A percentile compares a stretch with the other conserved stretches of the same genome.
These are phyloP conservation scores for Rhynchonycteris naso DNA, from an alignment of 2,797 vertebrate genomes.

Conservation along the genomic window DNA sequence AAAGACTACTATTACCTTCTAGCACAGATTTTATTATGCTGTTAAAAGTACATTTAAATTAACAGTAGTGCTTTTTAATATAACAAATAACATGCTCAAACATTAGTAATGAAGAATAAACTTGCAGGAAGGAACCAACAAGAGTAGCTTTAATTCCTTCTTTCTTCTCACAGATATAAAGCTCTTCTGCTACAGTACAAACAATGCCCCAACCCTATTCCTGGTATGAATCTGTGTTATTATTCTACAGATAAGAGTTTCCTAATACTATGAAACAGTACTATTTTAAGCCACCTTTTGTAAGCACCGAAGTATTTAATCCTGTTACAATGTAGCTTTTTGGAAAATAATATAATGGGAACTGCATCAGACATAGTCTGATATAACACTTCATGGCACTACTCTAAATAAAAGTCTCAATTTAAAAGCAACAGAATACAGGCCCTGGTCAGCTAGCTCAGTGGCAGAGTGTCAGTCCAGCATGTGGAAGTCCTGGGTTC, in stretches of 20 bases:
- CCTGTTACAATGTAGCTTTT: neutral
- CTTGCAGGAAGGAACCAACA: neutral
- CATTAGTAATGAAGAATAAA: neutral
- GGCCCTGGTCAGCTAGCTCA: too few species aligned
- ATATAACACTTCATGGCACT: neutral
- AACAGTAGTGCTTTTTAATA: neutral
- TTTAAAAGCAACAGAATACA: slow-evolving; percentile 14
- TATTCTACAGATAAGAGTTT: neutral
- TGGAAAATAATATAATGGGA: slow-evolving; percentile 35
- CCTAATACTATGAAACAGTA: neutral
- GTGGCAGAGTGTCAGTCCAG: too few species aligned
- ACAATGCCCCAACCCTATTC: neutral
- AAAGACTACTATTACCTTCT: neutral
- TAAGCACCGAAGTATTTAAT: neutral
- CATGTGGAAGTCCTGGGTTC: too few species aligned
- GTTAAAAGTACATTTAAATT: slow-evolving; percentile 39
- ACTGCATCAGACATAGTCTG: neutral
- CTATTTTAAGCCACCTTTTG: neutral
- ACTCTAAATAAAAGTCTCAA: neutral
- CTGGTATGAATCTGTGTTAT: neutral
- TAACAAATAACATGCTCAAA: neutral
- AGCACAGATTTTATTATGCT: neutral
- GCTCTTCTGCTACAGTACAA: neutral
- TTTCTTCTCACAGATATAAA: neutral
- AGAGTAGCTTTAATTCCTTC: neutral